These are phyloP conservation scores for Labeo catla DNA, from an alignment of 2,113 vertebrate species.

Conservation along the genomic window DNA sequence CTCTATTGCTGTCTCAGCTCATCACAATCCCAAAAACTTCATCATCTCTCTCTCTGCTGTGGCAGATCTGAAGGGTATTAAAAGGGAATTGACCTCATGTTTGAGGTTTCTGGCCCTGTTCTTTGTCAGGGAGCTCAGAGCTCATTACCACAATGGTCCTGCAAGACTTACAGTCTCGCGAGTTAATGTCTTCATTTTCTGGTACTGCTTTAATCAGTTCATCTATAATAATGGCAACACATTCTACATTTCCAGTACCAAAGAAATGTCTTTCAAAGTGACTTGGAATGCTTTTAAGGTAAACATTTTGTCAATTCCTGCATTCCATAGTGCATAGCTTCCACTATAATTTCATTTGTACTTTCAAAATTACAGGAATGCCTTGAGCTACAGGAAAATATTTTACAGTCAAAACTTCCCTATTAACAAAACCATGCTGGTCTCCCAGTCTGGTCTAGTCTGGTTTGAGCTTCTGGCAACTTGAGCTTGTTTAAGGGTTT, in stretches of 20 bases:
- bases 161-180: constrained; percentile 63
- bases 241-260: constrained; percentile 14
- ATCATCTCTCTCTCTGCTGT: constrained; percentile 41
- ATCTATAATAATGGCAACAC: background rate
- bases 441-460: background rate
- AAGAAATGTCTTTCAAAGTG: background rate
- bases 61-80: constrained; percentile 68
- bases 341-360: background rate
- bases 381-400: background rate
- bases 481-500: too few species aligned
- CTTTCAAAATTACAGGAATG: background rate
- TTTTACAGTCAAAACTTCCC: background rate
- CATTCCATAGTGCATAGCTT: background rate
- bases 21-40: constrained; percentile 71
- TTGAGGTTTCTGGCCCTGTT: constrained; percentile 60
- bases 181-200: constrained; percentile 68
- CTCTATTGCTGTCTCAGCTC: constrained; percentile 54
- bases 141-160: constrained; percentile 52
- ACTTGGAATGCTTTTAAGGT: background rate
- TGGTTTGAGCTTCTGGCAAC: background rate
- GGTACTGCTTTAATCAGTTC: background rate
- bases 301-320: background rate
- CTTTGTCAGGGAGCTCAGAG: constrained; percentile 71
- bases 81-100: constrained; percentile 69
- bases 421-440: constrained; percentile 4